These are phyloP conservation scores for Smithornis capensis DNA, from an alignment of 2,113 vertebrate genomes.

Conservation along the genomic window DNA sequence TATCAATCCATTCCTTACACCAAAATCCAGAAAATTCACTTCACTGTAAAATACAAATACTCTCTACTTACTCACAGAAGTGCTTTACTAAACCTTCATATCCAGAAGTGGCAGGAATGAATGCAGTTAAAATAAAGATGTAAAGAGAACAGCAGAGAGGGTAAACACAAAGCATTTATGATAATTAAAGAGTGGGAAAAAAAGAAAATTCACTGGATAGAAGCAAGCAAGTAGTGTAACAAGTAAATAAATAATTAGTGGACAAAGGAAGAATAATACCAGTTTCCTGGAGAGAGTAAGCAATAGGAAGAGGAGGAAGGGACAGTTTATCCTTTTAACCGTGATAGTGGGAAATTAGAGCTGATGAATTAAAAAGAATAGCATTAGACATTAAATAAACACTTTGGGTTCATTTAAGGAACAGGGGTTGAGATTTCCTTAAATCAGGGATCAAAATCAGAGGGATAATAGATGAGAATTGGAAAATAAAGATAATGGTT, in stretches of 20 bases:
- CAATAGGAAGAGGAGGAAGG: background rate
- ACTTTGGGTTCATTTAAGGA: background rate
- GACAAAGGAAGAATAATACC: background rate
- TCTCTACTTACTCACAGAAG: background rate
- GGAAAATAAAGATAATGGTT: background rate
- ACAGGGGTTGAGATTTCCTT: background rate
- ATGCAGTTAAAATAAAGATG: conserved; percentile 11
- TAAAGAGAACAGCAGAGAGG: background rate
- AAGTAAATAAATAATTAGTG: conserved; percentile 21
- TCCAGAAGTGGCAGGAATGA: background rate
- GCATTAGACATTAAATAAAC: conserved; percentile 2
- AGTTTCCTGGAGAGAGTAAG: background rate
- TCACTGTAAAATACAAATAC: conserved; percentile 13
- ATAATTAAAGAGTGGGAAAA: background rate
- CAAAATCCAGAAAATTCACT: conserved; percentile 5
- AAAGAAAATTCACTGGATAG: conserved; percentile 10
- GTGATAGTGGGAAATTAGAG: background rate
- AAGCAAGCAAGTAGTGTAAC: background rate
- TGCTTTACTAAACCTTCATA: conserved; percentile 39
- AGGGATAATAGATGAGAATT: background rate
- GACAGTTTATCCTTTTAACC: conserved; percentile 7
- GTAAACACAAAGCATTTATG: background rate
- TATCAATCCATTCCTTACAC: background rate
- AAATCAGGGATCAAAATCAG: conserved; percentile 16
- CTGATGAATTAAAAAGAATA: background rate